Evolutionary conservation across 2,888 invertebrate genomes (phyloP), one percentile per base, ranked within the genome.

Genomic region (Meiosimyza platycephala): DNA sequence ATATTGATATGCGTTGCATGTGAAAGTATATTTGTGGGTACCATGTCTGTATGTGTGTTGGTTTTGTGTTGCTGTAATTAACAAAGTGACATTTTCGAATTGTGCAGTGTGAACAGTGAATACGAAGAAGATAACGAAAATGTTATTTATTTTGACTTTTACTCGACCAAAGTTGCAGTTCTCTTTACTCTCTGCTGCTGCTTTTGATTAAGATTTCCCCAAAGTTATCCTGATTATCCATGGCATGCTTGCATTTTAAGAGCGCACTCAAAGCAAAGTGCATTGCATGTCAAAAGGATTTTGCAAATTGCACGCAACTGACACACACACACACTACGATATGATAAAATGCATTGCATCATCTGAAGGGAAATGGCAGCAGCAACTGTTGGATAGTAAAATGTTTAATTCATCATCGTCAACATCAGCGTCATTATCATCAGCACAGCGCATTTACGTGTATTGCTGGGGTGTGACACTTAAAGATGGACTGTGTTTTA

Each of bases 1-100:
- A 73, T 72, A 75, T 77, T 76, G 73, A 75, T 75, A 71, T 67
- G 55, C 54, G n/a, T 67, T 48, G 66, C 50, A 13, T 47, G 62
- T 62, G 51, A 22, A 50, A 70, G 66, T 51, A 48, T 28, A 48
- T 28, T 28, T 16, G 55, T 48, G 51, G 6, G 48, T 60, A 28
- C 28, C 28, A 28, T 2, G n/a, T 48, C 1, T 54, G 13, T 33
- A 18, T 60, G 65, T 69, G 22, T 60, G n/a, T n/a, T n/a, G n/a
- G n/a, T n/a, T n/a, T 4, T 28, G 28, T 51, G 52, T 28, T 50
- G 51, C 64, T 60, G 63, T 63, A 66, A 66, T 66, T 66, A 66
- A 33, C 65, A 28, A 52, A 54, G 33, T 66, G 65, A 52, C 54
- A 54, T 13, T 48, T 63, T 48, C 16, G 47, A n/a, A 18, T 9